phyloP scores from a whole-genome alignment of 2,888 invertebrate species.

The Callyntrura sp. region DNA sequence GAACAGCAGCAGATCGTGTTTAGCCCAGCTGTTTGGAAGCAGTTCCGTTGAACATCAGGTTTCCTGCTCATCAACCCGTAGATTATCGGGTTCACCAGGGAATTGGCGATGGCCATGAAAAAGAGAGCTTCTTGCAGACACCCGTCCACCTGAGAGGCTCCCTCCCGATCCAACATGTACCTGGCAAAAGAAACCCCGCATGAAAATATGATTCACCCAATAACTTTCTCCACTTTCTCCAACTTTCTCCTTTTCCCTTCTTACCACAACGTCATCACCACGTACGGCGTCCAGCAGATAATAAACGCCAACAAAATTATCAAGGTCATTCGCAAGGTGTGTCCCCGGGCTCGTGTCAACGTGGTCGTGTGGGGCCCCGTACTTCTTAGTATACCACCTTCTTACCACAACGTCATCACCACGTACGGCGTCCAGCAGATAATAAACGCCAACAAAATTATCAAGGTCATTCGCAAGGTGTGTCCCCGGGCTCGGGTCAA shows the following conservation, averaged over 20 bases:
- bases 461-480: slow-evolving; percentile 91
- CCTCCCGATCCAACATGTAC: slow-evolving; percentile 90
- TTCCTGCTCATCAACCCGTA: slow-evolving; percentile 89
- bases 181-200: slow-evolving; percentile 85
- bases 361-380: slow-evolving; percentile 86
- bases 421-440: slow-evolving; percentile 93
- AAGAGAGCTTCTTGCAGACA: slow-evolving; percentile 90
- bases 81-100: slow-evolving; percentile 91
- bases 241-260: slow-evolving; percentile 81
- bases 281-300: slow-evolving; percentile 92
- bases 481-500: slow-evolving; percentile 90
- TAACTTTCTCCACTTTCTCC: neutral
- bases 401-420: slow-evolving; percentile 91
- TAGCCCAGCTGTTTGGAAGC: no score
- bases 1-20: no score
- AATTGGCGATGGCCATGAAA: slow-evolving; percentile 93
- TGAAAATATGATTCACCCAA: no score
- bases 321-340: slow-evolving; percentile 91
- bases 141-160: slow-evolving; percentile 89
- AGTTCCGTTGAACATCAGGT: no score
- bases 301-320: slow-evolving; percentile 92
- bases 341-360: slow-evolving; percentile 89
- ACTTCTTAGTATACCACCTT: slow-evolving; percentile 74
- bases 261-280: slow-evolving; percentile 91
- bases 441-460: slow-evolving; percentile 91